A percentile compares a stretch with the other conserved stretches of the same genome.
These are phyloP conservation scores for Solenopsis invicta DNA, from an alignment of 1,140 invertebrate species.

Conservation along the genomic window DNA sequence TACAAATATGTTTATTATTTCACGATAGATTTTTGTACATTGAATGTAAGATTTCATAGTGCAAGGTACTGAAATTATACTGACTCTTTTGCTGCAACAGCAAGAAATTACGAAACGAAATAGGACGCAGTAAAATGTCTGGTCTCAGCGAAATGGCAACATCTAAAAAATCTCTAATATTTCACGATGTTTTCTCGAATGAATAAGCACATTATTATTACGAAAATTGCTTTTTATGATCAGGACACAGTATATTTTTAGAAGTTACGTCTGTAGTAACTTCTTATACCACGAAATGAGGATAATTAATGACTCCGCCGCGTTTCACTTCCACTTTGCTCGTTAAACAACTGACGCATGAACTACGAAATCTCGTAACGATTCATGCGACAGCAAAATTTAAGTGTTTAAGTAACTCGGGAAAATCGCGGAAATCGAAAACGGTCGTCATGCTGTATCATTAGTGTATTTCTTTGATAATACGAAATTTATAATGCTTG, in stretches of 20 bases:
- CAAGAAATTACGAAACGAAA: not conserved
- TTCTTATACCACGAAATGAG: constrained; percentile 20
- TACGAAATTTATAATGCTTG: constrained; percentile 7
- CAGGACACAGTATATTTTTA: no score
- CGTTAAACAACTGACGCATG: constrained; percentile 21
- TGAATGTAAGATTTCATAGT: not conserved
- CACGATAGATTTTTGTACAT: not conserved
- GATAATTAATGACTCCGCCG: constrained; percentile 30
- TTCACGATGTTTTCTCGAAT: not conserved
- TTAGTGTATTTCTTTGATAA: constrained; percentile 26
- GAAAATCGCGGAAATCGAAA: constrained; percentile 7
- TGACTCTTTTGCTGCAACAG: not conserved
- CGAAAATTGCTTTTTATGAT: not conserved
- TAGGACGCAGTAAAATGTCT: constrained; percentile 12
- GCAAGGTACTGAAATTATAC: not conserved
- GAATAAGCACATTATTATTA: constrained; percentile 1
- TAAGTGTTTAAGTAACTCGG: not conserved
- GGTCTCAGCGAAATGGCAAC: not conserved
- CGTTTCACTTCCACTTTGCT: constrained; percentile 20
- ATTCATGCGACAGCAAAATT: constrained; percentile 14
- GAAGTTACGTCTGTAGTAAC: not conserved
- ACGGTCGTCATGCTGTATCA: not conserved
- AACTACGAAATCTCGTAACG: constrained; percentile 8
- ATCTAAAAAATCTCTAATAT: not conserved
- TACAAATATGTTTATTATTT: not conserved